Percentiles rank a stretch among this genome's conserved stretches.
These are phyloP conservation scores for Adelges cooleyi DNA, from an alignment of 1,140 invertebrate species.

Conservation along the genomic window DNA sequence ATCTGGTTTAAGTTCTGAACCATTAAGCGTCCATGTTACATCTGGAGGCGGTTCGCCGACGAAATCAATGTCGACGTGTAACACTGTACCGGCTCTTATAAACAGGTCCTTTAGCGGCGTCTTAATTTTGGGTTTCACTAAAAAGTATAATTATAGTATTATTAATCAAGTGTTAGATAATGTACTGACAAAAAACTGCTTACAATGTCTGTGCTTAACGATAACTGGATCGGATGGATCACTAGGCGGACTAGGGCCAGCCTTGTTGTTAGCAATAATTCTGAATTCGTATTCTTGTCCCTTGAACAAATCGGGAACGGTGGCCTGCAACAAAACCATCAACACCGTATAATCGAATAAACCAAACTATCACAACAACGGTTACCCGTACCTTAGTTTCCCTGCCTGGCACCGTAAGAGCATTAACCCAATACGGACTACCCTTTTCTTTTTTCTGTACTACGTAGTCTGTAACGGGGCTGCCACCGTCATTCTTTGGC, in stretches of 20 bases:
- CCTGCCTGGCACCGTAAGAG: constrained; percentile 65
- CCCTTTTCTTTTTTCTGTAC: constrained; percentile 93
- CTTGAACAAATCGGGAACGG: constrained; percentile 78
- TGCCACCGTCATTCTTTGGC: constrained; percentile 79
- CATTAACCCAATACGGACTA: constrained; percentile 78
- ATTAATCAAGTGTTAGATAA: constrained; percentile 31
- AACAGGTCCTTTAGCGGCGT: constrained; percentile 76
- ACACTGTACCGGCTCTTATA: constrained; percentile 82
- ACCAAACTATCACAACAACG: too few species aligned
- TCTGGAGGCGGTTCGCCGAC: constrained; percentile 81
- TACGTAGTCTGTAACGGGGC: constrained; percentile 83
- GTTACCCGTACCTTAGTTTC: constrained; percentile 50
- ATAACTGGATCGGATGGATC: constrained; percentile 82
- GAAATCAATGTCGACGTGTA: constrained; percentile 86
- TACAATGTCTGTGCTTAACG: constrained; percentile 69
- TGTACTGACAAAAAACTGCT: constrained; percentile 35
- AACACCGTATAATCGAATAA: too few species aligned
- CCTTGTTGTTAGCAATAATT: constrained; percentile 87
- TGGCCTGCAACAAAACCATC: constrained; percentile 42
- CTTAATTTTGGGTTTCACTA: constrained; percentile 82
- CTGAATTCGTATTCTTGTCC: constrained; percentile 95
- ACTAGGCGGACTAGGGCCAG: constrained; percentile 88
- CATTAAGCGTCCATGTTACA: constrained; percentile 69
- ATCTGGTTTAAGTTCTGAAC: constrained; percentile 57
- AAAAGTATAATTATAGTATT: constrained; percentile 35